phyloP scores from a whole-genome alignment of 2,797 vertebrate species.

The Macrochelys suwanniensis region DNA sequence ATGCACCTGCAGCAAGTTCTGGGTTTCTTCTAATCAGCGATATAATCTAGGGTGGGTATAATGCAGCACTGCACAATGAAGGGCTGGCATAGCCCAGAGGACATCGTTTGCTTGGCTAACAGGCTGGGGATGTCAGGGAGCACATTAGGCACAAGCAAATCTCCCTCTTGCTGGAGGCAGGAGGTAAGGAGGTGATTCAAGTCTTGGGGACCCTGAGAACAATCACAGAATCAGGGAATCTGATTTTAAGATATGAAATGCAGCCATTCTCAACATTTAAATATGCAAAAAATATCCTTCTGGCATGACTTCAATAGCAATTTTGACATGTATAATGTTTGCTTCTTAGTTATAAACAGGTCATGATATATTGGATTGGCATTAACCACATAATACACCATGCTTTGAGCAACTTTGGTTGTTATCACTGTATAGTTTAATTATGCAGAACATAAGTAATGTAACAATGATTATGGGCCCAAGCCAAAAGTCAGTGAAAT shows the following conservation, averaged over 20 bases:
- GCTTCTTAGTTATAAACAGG: constrained; percentile 4
- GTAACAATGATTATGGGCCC: background rate
- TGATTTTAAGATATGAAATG: background rate
- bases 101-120: background rate
- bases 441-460: background rate
- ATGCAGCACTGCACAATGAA: background rate
- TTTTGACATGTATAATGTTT: constrained; percentile 1
- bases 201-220: background rate
- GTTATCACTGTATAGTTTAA: background rate
- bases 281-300: background rate
- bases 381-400: background rate
- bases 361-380: background rate
- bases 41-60: background rate
- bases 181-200: background rate
- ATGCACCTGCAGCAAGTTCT: background rate
- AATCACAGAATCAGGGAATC: background rate
- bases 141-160: background rate
- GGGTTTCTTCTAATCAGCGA: background rate
- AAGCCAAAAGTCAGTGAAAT: background rate
- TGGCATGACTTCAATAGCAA: background rate
- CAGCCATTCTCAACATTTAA: background rate
- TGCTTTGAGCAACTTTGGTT: background rate
- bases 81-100: background rate
- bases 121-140: background rate
- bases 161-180: background rate